phyloP scores from a whole-genome alignment of 2,797 vertebrate genomes.

The Ataeniobius toweri region DNA sequence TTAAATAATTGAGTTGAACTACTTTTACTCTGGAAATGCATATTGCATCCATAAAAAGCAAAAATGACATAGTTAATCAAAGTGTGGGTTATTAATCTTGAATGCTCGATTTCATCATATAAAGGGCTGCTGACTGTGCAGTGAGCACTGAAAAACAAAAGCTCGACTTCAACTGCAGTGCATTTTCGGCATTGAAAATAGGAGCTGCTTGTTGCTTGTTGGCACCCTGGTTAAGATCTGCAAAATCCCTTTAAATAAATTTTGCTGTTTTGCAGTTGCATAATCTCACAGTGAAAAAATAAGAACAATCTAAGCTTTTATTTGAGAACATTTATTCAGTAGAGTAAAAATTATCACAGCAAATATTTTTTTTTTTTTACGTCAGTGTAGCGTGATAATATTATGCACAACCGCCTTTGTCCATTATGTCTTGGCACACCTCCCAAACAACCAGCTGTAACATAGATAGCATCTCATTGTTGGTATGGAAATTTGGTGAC shows the following conservation, averaged over 20 bases:
- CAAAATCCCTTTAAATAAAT: neutral
- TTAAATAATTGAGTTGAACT: neutral
- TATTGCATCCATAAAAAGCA: neutral
- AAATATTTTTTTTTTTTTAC: neutral
- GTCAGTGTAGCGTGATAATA: neutral
- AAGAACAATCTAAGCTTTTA: no score
- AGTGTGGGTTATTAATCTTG: no score
- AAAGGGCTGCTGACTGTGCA: conserved; percentile 29
- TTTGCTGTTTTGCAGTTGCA: neutral
- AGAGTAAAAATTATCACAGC: neutral
- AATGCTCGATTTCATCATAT: neutral
- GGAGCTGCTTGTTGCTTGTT: neutral
- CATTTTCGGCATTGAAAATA: neutral
- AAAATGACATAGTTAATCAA: neutral
- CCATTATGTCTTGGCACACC: neutral
- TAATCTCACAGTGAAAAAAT: neutral
- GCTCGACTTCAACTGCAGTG: conserved; percentile 12
- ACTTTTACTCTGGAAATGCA: neutral
- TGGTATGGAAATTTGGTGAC: neutral
- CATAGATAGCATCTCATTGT: neutral
- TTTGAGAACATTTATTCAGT: neutral
- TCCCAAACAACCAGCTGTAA: neutral
- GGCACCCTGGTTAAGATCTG: neutral
- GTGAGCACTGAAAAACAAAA: conserved; percentile 26
- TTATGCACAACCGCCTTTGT: neutral